Conservation (phyloP, 2,888 invertebrate species). For the Pseudolycoriella hygida region DNA sequence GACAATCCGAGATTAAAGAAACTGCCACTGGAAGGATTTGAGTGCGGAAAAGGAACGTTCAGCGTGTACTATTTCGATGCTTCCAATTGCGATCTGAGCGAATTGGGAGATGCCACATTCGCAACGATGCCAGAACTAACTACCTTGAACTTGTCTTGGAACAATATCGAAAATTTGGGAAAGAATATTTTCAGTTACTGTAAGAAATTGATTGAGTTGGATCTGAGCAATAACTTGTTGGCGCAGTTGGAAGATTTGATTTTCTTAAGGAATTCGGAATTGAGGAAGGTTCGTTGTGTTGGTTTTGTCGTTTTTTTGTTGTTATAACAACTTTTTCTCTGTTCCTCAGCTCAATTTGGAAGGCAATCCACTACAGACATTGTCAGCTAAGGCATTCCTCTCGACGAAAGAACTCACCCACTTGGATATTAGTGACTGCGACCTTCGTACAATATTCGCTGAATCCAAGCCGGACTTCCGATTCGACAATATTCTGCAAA, state of each 20-base stretch:
- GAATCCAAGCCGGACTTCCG: conserved; percentile 28
- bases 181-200: conserved; percentile 36
- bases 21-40: conserved; percentile 48
- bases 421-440: conserved; percentile 53
- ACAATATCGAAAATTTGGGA: conserved; percentile 39
- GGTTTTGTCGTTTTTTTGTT: not conserved
- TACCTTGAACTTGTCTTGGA: conserved; percentile 46
- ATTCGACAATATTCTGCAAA: conserved; percentile 30
- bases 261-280: conserved; percentile 46
- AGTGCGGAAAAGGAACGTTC: conserved; percentile 38
- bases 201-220: conserved; percentile 45
- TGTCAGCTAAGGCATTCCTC: conserved; percentile 49
- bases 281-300: conserved; percentile 29
- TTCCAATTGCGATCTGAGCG: conserved; percentile 50
- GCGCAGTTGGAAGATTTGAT: conserved; percentile 38
- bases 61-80: conserved; percentile 54
- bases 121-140: conserved; percentile 52
- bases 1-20: conserved; percentile 49
- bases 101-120: conserved; percentile 43
- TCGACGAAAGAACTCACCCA: conserved; percentile 41
- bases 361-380: conserved; percentile 47
- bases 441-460: conserved; percentile 46
- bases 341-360: conserved; percentile 39
- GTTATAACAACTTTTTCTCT: not conserved
- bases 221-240: conserved; percentile 54